Evolutionary conservation across 2,797 vertebrate species (phyloP).

Genomic region (Anniella stebbinsi): DNA sequence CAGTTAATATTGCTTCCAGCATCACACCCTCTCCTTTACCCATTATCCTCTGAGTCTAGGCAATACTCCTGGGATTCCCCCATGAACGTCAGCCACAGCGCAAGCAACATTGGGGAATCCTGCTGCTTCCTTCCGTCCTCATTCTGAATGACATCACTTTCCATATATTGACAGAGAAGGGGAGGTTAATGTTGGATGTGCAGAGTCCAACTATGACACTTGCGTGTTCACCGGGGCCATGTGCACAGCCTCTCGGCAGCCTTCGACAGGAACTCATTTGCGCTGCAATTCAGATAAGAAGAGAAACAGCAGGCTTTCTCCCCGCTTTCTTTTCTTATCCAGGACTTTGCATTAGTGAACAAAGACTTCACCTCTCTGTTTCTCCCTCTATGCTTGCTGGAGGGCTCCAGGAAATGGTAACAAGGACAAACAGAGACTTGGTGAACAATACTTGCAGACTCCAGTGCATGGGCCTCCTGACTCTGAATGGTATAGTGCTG

Average conservation of each 20-base stretch:
- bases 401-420: not conserved
- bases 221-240: not conserved
- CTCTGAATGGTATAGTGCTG: not conserved
- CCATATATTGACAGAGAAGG: not conserved
- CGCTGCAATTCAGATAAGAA: not conserved
- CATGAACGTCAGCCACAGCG: too few relatives aligned
- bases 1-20: not conserved
- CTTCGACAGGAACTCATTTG: not conserved
- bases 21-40: not conserved
- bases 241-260: not conserved
- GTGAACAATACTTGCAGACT: not conserved
- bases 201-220: not conserved
- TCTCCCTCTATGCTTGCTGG: not conserved
- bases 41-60: not conserved
- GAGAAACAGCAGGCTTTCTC: not conserved
- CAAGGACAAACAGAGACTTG: not conserved
- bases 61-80: not conserved
- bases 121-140: not conserved
- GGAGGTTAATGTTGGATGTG: not conserved
- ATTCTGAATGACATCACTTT: not conserved
- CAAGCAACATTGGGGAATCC: not conserved
- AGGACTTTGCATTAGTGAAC: not conserved
- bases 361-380: not conserved
- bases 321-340: not conserved
- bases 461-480: not conserved